A percentile compares a stretch with the other conserved stretches of the same genome.
Evolutionary conservation across 2,113 vertebrate species (phyloP).

Genomic region (Raphicerus campestris): DNA sequence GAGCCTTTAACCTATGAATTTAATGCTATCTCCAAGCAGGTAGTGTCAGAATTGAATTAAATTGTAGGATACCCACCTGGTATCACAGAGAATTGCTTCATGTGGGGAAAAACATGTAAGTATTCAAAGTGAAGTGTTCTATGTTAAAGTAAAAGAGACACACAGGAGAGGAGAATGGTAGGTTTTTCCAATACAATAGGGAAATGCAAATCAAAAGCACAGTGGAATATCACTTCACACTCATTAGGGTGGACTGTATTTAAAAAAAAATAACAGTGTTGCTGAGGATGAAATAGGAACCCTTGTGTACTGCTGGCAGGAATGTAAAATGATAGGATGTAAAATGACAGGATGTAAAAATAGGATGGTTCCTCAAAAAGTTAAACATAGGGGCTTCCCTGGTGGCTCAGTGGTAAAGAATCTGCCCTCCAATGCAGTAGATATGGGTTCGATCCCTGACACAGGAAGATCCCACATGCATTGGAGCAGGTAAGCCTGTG

Average conservation of each 20-base stretch:
- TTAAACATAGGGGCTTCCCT: background rate
- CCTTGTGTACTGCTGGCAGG: background rate
- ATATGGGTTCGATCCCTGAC: background rate
- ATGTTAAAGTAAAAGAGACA: background rate
- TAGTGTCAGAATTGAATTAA: background rate
- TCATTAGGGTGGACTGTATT: background rate
- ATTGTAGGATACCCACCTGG: background rate
- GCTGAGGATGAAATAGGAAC: background rate
- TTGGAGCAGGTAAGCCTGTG: background rate
- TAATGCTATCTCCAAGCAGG: background rate
- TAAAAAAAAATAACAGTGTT: background rate
- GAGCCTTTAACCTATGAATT: background rate
- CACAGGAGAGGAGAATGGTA: background rate
- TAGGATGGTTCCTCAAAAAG: background rate
- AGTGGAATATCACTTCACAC: background rate
- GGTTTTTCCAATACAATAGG: background rate
- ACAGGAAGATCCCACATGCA: background rate
- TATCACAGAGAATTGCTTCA: background rate
- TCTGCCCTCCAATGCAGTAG: background rate
- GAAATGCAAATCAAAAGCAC: background rate
- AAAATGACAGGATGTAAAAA: no score
- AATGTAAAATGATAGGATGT: background rate
- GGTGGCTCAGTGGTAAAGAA: background rate
- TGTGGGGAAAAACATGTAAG: background rate
- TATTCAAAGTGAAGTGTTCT: background rate